Base-by-base conservation (phyloP, 1,140 invertebrate genomes). In the Ectropis grisescens region DNA sequence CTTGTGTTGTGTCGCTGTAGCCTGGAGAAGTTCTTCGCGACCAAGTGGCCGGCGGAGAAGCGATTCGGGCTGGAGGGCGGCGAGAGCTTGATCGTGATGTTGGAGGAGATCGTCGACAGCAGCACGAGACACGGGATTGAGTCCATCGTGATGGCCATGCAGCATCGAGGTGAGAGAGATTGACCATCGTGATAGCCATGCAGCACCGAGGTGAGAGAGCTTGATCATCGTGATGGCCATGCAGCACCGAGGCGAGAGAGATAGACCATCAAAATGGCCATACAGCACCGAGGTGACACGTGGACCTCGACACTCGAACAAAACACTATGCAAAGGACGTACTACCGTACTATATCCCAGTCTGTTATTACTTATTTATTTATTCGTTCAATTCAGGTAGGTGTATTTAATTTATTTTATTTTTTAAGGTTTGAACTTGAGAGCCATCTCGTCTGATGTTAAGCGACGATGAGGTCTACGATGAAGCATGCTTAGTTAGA, bases 11-110 rank as follows among this genome's bases (percentile, higher is more conserved):
- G 16, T 19, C 8, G 16, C 8, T 19, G 13, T 43, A 91, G 88
- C 37, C 92, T 97, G 68, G 95, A 97, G 66, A 89, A 88, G 40
- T 97, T 94, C 68, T 81, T 97, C 29, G 91, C 92, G 1, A 91
- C 90, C 30, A 98, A 97, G 70, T 98, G 91, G 85, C 87, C 90
- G 0, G 92, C 93, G 0, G 94, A 97, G 58, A 98, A 98, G 62
- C 85, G 95, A 8, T 98, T 98, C 66, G 95, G 96, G 1, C 71
- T 96, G 4, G 95, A 97, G 74, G 95, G 95, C 0, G 94, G 93
- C 61, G 96, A 98, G 78, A 90, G 93, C 22, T 85, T 97, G 37
- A 94, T 97, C 40, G 91, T 93, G 1, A 88, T 91, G 26, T 88
- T 97, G 82, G 94, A 95, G 60, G 88, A 93, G 48, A 89, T 96